Conservation (phyloP, 1,140 invertebrate genomes). For the Kradibia gibbosae region DNA sequence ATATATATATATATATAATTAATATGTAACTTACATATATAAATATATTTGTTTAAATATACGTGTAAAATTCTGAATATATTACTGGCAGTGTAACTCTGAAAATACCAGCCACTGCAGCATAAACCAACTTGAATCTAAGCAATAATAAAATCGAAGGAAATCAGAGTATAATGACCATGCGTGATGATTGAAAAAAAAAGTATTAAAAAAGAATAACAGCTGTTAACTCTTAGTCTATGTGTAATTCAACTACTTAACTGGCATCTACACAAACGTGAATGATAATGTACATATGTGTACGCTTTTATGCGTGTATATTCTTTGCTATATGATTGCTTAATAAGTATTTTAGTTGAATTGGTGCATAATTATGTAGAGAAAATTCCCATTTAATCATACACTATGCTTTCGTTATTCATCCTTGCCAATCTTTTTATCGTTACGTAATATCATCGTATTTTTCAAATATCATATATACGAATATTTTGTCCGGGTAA, state of each 20-base stretch:
- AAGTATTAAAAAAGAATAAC: constrained; percentile 16
- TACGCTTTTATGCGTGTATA: constrained; percentile 14
- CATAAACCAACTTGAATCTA: background rate
- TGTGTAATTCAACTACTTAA: constrained; percentile 18
- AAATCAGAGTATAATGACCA: constrained; percentile 2
- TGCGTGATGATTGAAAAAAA: background rate
- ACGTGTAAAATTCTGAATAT: background rate
- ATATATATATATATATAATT: background rate
- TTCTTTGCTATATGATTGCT: constrained; percentile 39
- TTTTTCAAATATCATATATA: constrained; percentile 54
- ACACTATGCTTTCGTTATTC: constrained; percentile 53
- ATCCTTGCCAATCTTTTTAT: constrained; percentile 41
- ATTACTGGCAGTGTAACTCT: constrained; percentile 1
- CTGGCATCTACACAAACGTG: constrained; percentile 36
- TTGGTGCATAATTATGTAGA: constrained; percentile 19
- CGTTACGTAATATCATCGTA: constrained; percentile 55
- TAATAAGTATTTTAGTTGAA: constrained; percentile 32
- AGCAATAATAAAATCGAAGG: background rate
- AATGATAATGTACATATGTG: constrained; percentile 21
- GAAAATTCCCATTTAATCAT: constrained; percentile 48
- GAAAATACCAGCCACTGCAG: background rate
- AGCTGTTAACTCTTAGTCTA: constrained; percentile 29
- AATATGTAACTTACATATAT: too few species aligned
- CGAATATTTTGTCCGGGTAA: constrained; percentile 66
- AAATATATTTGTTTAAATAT: too few species aligned